Conservation (phyloP, 2,113 vertebrate genomes). For the Prionailurus bengalensis region DNA sequence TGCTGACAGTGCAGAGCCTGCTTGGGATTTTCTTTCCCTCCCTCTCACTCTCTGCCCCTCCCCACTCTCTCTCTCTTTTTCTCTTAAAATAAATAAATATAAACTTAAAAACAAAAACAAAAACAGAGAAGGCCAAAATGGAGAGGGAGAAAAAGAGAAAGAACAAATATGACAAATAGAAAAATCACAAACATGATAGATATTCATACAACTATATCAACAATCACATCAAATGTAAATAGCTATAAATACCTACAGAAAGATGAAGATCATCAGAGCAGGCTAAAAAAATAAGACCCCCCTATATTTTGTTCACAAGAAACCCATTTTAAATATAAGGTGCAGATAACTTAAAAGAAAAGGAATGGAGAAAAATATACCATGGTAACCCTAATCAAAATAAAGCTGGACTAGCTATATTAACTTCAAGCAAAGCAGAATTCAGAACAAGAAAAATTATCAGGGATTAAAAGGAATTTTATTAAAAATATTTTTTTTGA, state of each 20-base stretch:
- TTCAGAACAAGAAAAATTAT: background rate
- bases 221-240: background rate
- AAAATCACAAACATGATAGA: background rate
- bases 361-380: background rate
- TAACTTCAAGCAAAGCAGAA: background rate
- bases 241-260: background rate
- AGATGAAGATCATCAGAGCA: background rate
- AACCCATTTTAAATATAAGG: background rate
- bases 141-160: background rate
- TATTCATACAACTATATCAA: background rate
- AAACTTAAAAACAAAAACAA: too few species aligned
- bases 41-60: too few species aligned
- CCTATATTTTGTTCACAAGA: background rate
- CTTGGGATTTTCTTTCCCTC: too few species aligned
- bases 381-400: background rate
- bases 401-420: background rate
- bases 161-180: too few species aligned
- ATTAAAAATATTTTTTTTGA: too few species aligned
- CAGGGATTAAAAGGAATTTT: background rate
- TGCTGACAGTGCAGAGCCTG: too few species aligned
- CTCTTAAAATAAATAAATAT: too few species aligned
- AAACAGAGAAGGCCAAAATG: background rate
- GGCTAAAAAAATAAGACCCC: background rate
- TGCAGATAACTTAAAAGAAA: background rate
- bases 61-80: too few species aligned